Conservation (phyloP, 1,140 invertebrate species). For the Atopsyche davidsoni region DNA sequence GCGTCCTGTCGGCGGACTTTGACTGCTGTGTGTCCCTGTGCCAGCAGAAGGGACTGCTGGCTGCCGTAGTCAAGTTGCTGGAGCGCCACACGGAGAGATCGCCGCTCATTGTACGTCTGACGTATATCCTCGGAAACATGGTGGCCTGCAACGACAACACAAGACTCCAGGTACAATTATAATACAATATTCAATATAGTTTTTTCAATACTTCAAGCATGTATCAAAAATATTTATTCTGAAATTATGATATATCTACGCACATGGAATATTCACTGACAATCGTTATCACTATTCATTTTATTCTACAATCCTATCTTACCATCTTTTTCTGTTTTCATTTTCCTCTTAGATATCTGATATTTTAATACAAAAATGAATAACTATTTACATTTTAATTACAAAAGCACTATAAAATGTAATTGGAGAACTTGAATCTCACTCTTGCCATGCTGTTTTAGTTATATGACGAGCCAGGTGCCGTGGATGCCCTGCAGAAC, state of each 20-base stretch:
- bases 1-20: slow-evolving; percentile 69
- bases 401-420: not conserved
- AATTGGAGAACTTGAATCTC: not conserved
- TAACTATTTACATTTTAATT: not conserved
- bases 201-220: too few relatives aligned
- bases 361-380: not conserved
- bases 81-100: slow-evolving; percentile 44
- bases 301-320: too few relatives aligned
- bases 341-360: not conserved
- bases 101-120: slow-evolving; percentile 61
- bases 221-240: too few relatives aligned
- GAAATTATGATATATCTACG: too few relatives aligned
- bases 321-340: not conserved
- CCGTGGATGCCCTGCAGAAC: slow-evolving; percentile 50
- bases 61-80: slow-evolving; percentile 43
- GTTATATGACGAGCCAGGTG: slow-evolving; percentile 53
- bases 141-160: slow-evolving; percentile 63
- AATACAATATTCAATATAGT: too few relatives aligned
- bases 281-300: too few relatives aligned
- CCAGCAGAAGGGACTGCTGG: slow-evolving; percentile 37
- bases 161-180: slow-evolving; percentile 48
- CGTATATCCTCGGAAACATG: slow-evolving; percentile 73
- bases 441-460: too few relatives aligned
- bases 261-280: too few relatives aligned
- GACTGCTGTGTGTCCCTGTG: slow-evolving; percentile 65